A percentile compares a stretch with the other conserved stretches of the same genome.
Evolutionary conservation across 1,140 invertebrate genomes (phyloP).

Genomic region (Lucilia cuprina): DNA sequence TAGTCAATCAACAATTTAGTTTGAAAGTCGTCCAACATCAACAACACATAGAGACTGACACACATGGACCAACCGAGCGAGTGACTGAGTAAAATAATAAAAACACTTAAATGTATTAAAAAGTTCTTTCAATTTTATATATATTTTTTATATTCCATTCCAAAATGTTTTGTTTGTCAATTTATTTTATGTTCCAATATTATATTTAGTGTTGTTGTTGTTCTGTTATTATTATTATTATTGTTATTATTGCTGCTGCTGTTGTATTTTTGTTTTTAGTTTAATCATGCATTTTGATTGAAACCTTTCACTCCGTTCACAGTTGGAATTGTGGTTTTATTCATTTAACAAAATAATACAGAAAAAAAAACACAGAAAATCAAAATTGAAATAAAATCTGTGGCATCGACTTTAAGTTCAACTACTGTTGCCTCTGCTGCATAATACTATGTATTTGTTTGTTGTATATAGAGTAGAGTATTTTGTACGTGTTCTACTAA

Average conservation of each 20-base stretch:
- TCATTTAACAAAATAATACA: neutral
- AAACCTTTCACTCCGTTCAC: constrained; percentile 61
- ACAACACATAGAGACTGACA: too few species aligned
- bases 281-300: constrained; percentile 56
- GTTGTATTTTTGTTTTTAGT: constrained; percentile 59
- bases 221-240: neutral
- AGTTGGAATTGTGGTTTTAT: constrained; percentile 41
- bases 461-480: neutral
- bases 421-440: neutral
- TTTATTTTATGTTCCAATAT: constrained; percentile 48
- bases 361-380: neutral
- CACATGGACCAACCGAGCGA: too few species aligned
- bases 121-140: too few species aligned
- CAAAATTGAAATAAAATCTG: neutral
- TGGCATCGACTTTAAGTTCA: constrained; percentile 7
- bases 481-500: neutral
- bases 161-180: constrained; percentile 40
- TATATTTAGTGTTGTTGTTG: neutral
- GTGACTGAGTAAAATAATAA: too few species aligned
- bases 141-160: constrained; percentile 16
- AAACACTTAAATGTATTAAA: too few species aligned
- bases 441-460: neutral
- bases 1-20: too few species aligned
- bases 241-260: constrained; percentile 40
- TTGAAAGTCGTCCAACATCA: too few species aligned